Evolutionary conservation across 2,888 invertebrate species (phyloP), one percentile per base, ranked within the genome.

Genomic region (Lucinisca nassula): DNA sequence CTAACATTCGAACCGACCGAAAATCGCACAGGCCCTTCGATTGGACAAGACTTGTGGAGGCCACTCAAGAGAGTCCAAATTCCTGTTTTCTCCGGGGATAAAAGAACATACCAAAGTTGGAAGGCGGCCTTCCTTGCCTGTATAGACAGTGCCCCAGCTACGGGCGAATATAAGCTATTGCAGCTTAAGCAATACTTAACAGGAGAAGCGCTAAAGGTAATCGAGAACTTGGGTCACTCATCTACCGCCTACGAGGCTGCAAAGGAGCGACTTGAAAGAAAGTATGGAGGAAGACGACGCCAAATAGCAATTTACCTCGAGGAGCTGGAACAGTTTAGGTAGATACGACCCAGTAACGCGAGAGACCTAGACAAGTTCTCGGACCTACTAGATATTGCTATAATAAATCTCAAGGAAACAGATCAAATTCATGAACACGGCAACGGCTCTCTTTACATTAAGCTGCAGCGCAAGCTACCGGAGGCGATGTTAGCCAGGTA

Each of bases 401-500:
- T n/a, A n/a, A n/a, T n/a, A n/a, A n/a, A n/a, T n/a, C n/a, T n/a
- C n/a, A n/a, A n/a, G n/a, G n/a, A n/a, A n/a, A n/a, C n/a, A 21
- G 76, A 37, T 10, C 37, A 70, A 30, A 49, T 27, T n/a, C 67
- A 83, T 0, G 84, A 88, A 61, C 45, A 84, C 10, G 40, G 70
- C 27, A 70, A 82, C 45, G 87, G 84, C 55, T 74, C 79, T 0
- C 55, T 84, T 8, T 84, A 84, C 61, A 35, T 51, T 30, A 76
- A 49, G 24, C 49, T 87, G 10, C 81, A 81, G 51, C 35, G 45
- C 12, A 87, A 87, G 55, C 55, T 87, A 37, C 77, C 84, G n/a
- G 75, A 84, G 40, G 37, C 79, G 1, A 85, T 85, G 82, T 73
- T 83, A 38, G 37, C 73, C 30, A 83, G 73, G 55, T 83, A 83